Evolutionary conservation across 92 coral and sea anemone genomes (phyloP), one percentile per base, ranked within the genome.

Genomic region (Scolanthus callimorphus): DNA sequence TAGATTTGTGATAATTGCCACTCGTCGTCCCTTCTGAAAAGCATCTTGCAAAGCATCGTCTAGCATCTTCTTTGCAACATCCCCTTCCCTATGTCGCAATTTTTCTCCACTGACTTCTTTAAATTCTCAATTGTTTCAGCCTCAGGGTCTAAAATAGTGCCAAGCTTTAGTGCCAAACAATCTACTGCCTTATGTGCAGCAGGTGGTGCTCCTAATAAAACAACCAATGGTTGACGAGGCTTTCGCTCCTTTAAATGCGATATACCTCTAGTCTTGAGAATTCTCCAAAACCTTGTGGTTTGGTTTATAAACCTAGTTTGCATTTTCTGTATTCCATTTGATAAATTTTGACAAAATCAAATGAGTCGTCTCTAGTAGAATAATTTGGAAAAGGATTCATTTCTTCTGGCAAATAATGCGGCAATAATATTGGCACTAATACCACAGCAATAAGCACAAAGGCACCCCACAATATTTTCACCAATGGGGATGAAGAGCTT

Each of bases 201-300:
- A 1, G 90, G 89, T 0, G 82, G 61, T 11, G 96, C 88, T 13
- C 65, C 96, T 24, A 91, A 38, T 70, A 88, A 11, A 1, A 91
- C 41, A 2, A 91, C 95, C 55, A 91, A 80, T 1, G 97, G 96
- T 26, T 83, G 88, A 0, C 46, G 69, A 11, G 91, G 90, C 12
- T 43, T 17, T 1, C 37, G 49, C 13, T 75, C 65, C 17, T 76
- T 70, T 12, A 91, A 53, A 54, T 91, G 90, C 0, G 97, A 74
- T 46, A 67, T 6, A 19, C 87, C 84, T 49, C 97, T 67, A 22
- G 37, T 52, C 30, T 49, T 67, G 6, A 91, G 60, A 57, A 54
- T 80, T 63, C 31, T 75, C 86, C 82, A 83, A 47, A 81, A 83
- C 34, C 88, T 56, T 25, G 37, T 25, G 2, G 97, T 76, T 54